A percentile compares a stretch with the other conserved stretches of the same genome.
phyloP scores from a whole-genome alignment of 2,797 vertebrate genomes.

The Bovichtus variegatus region DNA sequence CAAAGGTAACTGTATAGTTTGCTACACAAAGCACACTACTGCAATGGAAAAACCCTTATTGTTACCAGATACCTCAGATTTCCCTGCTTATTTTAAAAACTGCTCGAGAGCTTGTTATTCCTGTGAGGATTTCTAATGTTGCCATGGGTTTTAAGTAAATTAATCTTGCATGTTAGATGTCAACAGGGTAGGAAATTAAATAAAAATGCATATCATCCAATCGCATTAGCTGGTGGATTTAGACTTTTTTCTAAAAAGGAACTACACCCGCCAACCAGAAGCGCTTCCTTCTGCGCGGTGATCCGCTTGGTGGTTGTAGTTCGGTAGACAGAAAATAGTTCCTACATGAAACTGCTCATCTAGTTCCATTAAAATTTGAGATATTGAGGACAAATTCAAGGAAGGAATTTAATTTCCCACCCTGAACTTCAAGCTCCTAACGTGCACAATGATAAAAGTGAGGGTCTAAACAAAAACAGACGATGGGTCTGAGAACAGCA shows the following conservation, averaged over 20 bases:
- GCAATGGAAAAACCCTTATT: conserved; percentile 35
- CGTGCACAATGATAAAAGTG: conserved; percentile 20
- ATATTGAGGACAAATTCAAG: too few relatives aligned
- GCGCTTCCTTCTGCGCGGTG: too few relatives aligned
- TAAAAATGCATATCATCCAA: not conserved
- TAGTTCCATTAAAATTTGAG: too few relatives aligned
- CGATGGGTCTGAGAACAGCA: conserved; percentile 27
- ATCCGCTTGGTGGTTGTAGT: too few relatives aligned
- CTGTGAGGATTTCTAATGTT: conserved; percentile 17
- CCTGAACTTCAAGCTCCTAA: conserved; percentile 48
- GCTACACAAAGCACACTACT: not conserved
- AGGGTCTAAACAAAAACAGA: conserved; percentile 46
- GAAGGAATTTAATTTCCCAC: conserved; percentile 50
- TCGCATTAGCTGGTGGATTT: conserved; percentile 25
- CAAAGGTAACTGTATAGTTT: not conserved
- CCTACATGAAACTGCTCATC: too few relatives aligned
- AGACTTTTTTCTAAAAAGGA: too few relatives aligned
- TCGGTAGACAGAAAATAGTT: too few relatives aligned
- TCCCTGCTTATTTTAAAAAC: not conserved
- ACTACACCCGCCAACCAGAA: too few relatives aligned
- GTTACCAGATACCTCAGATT: not conserved
- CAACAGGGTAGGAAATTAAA: conserved; percentile 56
- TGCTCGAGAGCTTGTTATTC: conserved; percentile 22
- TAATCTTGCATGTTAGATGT: conserved; percentile 47
- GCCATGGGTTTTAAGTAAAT: conserved; percentile 16